phyloP scores from a whole-genome alignment of 2,797 vertebrate species.

The Anolis apletophallus region DNA sequence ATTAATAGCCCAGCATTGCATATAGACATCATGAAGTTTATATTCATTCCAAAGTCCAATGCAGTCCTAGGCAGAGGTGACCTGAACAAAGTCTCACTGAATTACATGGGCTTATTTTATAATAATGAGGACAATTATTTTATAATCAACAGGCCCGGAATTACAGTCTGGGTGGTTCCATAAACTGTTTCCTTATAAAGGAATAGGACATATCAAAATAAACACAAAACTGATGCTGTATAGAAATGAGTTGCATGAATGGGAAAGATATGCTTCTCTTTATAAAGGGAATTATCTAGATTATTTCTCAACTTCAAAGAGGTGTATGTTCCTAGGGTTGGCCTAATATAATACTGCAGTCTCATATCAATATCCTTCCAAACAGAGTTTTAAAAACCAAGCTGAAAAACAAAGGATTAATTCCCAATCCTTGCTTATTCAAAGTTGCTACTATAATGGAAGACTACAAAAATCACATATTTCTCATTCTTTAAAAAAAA shows the following conservation, averaged over 20 bases:
- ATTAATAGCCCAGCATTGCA: not conserved
- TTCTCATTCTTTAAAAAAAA: constrained; percentile 1
- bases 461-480: constrained; percentile 8
- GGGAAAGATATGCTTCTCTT: constrained; percentile 46
- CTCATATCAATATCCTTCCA: constrained; percentile 28
- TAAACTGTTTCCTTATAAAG: not conserved
- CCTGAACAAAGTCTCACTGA: not conserved
- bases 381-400: not conserved
- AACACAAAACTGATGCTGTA: constrained; percentile 13
- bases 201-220: not conserved
- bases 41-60: not conserved
- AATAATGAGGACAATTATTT: too few species aligned
- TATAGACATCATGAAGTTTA: not conserved
- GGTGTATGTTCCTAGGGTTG: constrained; percentile 62
- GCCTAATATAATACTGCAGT: constrained; percentile 57
- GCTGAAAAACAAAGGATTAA: constrained; percentile 22
- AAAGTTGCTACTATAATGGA: not conserved
- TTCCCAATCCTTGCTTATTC: not conserved
- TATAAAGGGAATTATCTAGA: constrained; percentile 54
- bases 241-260: constrained; percentile 34
- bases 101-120: not conserved
- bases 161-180: not conserved
- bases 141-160: not conserved
- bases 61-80: not conserved
- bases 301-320: constrained; percentile 59